phyloP scores from a whole-genome alignment of 2,113 vertebrate genomes.

The Psettodes erumei region DNA sequence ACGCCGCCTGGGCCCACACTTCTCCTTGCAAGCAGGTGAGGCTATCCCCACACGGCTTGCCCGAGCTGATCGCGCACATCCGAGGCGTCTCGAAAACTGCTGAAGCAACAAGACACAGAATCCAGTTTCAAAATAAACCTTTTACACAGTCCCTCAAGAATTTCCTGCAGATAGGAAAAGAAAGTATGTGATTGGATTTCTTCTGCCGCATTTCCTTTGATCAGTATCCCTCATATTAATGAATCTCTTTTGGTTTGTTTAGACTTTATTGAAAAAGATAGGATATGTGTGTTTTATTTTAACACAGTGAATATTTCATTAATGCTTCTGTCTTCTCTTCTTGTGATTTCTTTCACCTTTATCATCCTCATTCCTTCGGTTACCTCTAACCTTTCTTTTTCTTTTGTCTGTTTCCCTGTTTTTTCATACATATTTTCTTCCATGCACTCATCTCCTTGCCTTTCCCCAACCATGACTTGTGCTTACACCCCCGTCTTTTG shows the following conservation, averaged over 20 bases:
- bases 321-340: slow-evolving; percentile 29
- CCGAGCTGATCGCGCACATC: slow-evolving; percentile 33
- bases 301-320: slow-evolving; percentile 16
- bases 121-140: slow-evolving; percentile 47
- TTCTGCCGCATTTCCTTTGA: slow-evolving; percentile 40
- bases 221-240: slow-evolving; percentile 37
- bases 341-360: slow-evolving; percentile 17
- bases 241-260: slow-evolving; percentile 21
- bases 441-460: background rate
- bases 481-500: background rate
- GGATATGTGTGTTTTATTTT: slow-evolving; percentile 9
- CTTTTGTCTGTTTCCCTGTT: background rate
- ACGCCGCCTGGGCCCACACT: background rate
- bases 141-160: slow-evolving; percentile 24
- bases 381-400: background rate
- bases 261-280: slow-evolving; percentile 4
- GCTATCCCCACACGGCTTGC: slow-evolving; percentile 15
- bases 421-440: background rate
- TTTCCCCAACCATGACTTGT: background rate
- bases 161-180: slow-evolving; percentile 37
- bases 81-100: slow-evolving; percentile 49
- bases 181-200: slow-evolving; percentile 52
- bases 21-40: slow-evolving; percentile 17
- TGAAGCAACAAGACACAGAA: slow-evolving; percentile 59
- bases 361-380: background rate